phyloP scores from a whole-genome alignment of 2,797 vertebrate species.

The Sebastes variabilis region DNA sequence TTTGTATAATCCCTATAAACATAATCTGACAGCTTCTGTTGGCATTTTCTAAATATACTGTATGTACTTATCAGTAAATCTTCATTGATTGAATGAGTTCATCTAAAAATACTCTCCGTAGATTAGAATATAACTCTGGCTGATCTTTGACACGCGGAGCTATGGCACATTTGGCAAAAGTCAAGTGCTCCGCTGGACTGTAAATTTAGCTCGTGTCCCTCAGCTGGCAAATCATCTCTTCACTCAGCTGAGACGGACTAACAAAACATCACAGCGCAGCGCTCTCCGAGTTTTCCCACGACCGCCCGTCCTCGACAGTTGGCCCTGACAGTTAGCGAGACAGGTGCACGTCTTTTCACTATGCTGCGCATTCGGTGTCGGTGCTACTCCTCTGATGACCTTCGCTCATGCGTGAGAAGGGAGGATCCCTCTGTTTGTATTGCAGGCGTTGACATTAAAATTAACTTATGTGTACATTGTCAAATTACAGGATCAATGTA shows the following conservation, averaged over 20 bases:
- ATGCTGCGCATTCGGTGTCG: constrained; percentile 46
- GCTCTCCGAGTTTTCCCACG: constrained; percentile 72
- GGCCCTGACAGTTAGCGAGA: constrained; percentile 53
- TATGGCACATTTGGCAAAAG: constrained; percentile 32
- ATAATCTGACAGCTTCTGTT: not conserved
- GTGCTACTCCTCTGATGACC: constrained; percentile 40
- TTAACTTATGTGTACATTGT: constrained; percentile 18
- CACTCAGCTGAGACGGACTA: constrained; percentile 59
- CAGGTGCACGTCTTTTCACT: constrained; percentile 73
- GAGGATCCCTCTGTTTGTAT: constrained; percentile 19
- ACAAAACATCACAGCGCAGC: constrained; percentile 57
- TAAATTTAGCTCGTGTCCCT: constrained; percentile 63
- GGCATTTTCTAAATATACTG: not conserved
- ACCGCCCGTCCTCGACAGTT: constrained; percentile 70
- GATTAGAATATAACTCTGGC: constrained; percentile 15
- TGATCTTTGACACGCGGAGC: constrained; percentile 30
- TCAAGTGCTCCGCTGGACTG: constrained; percentile 19
- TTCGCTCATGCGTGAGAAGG: constrained; percentile 37
- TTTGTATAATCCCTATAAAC: not conserved
- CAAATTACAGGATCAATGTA: not conserved
- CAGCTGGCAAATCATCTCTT: constrained; percentile 65
- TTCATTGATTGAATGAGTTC: not conserved
- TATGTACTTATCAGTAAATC: not conserved
- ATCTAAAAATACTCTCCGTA: constrained; percentile 11
- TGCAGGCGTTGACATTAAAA: constrained; percentile 7